phyloP scores from a whole-genome alignment of 2,888 invertebrate genomes.

The Sarcophaga subvicina region DNA sequence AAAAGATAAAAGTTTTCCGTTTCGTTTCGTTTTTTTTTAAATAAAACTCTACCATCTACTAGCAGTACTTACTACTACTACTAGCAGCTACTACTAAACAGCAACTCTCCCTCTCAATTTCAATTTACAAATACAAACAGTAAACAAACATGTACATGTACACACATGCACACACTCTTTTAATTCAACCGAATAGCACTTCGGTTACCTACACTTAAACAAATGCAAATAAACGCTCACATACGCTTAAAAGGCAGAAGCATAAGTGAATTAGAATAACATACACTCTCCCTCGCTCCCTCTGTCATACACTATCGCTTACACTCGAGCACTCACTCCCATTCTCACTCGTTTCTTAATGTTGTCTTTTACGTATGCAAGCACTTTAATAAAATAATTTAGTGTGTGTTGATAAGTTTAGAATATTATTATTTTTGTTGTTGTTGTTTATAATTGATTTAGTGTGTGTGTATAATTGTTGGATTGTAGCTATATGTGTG shows the following conservation, averaged over 20 bases:
- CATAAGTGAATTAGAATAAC: slow-evolving; percentile 78
- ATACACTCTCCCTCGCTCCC: slow-evolving; percentile 60
- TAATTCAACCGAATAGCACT: background rate
- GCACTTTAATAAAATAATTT: slow-evolving; percentile 51
- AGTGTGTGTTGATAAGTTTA: slow-evolving; percentile 55
- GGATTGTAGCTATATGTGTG: too few relatives aligned
- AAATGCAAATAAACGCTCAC: slow-evolving; percentile 66
- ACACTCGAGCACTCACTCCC: background rate
- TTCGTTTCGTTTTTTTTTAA: slow-evolving; percentile 33
- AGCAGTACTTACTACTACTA: background rate
- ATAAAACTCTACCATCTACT: background rate
- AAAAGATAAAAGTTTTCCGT: slow-evolving; percentile 39
- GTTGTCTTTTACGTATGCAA: background rate
- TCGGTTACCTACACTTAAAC: slow-evolving; percentile 46
- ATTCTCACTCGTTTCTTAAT: too few relatives aligned
- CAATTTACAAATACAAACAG: too few relatives aligned
- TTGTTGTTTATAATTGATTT: background rate
- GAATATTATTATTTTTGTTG: too few relatives aligned
- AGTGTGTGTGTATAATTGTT: background rate
- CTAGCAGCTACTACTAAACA: background rate
- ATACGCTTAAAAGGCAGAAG: slow-evolving; percentile 19
- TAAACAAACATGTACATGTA: too few relatives aligned
- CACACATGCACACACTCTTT: too few relatives aligned
- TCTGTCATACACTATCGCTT: slow-evolving; percentile 2
- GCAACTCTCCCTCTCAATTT: too few relatives aligned